phyloP scores from a whole-genome alignment of 2,797 vertebrate species.

The Oreortyx pictus region DNA sequence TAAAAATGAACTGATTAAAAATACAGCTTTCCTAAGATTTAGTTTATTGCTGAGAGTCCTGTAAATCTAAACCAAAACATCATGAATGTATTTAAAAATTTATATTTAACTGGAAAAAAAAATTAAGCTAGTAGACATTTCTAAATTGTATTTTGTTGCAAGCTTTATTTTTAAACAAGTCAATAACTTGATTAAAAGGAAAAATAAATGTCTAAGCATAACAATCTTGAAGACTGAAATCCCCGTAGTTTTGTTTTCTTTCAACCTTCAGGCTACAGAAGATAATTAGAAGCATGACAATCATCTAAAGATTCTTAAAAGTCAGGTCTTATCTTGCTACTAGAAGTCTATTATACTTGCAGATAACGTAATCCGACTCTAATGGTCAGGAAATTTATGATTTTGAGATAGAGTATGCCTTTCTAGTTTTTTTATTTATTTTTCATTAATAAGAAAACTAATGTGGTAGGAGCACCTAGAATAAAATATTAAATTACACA shows the following conservation, averaged over 20 bases:
- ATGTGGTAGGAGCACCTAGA: neutral
- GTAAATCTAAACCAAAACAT: neutral
- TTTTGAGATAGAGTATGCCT: neutral
- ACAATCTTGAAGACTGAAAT: neutral
- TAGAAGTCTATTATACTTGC: neutral
- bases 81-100: neutral
- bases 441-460: neutral
- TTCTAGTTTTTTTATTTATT: neutral
- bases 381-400: neutral
- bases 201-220: neutral
- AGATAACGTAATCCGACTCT: neutral
- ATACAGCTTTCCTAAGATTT: rapidly evolving
- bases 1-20: neutral
- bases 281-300: neutral
- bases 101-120: neutral
- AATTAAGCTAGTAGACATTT: neutral
- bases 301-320: neutral
- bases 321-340: neutral
- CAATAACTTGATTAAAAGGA: neutral
- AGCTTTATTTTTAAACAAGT: neutral
- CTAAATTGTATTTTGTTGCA: neutral
- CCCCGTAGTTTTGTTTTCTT: neutral
- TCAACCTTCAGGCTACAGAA: neutral
- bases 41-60: neutral
- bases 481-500: neutral